Evolutionary conservation across 2,888 invertebrate genomes (phyloP).

Genomic region (Parnassius orleans): DNA sequence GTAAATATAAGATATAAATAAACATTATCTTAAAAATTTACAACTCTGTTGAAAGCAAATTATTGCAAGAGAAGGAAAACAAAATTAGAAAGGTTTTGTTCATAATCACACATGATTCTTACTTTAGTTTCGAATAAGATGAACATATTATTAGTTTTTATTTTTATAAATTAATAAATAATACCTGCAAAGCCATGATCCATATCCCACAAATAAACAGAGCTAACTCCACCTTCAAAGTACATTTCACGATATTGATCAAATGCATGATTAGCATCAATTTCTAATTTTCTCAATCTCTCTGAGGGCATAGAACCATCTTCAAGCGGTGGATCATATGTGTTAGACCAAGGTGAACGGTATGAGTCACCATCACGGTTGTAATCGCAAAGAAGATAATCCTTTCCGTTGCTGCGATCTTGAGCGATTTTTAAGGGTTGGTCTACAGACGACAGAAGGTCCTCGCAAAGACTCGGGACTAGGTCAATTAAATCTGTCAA

Average conservation of each 20-base stretch:
- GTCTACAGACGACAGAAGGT: constrained; percentile 97
- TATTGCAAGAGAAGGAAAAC: no score
- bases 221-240: constrained; percentile 99
- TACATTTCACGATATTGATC: constrained; percentile 99
- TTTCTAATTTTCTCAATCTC: constrained; percentile 94
- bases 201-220: constrained; percentile 99
- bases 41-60: no score
- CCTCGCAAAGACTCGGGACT: constrained; percentile 97
- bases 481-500: constrained; percentile 98
- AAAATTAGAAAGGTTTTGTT: no score
- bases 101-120: no score
- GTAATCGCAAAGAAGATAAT: constrained; percentile 99
- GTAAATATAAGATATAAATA: no score
- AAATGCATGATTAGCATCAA: constrained; percentile 99
- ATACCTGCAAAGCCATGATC: constrained; percentile 97
- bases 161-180: constrained; percentile 18
- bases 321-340: constrained; percentile 97
- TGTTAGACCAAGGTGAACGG: constrained; percentile 99
- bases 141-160: neutral
- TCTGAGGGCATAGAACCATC: constrained; percentile 99
- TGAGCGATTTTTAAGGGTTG: constrained; percentile 98
- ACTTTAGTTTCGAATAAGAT: no score
- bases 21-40: no score
- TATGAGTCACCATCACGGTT: constrained; percentile 99
- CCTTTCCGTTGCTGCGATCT: constrained; percentile 96